These are phyloP conservation scores for Tyrophagus putrescentiae DNA, from an alignment of 1,140 invertebrate species.

Conservation along the genomic window DNA sequence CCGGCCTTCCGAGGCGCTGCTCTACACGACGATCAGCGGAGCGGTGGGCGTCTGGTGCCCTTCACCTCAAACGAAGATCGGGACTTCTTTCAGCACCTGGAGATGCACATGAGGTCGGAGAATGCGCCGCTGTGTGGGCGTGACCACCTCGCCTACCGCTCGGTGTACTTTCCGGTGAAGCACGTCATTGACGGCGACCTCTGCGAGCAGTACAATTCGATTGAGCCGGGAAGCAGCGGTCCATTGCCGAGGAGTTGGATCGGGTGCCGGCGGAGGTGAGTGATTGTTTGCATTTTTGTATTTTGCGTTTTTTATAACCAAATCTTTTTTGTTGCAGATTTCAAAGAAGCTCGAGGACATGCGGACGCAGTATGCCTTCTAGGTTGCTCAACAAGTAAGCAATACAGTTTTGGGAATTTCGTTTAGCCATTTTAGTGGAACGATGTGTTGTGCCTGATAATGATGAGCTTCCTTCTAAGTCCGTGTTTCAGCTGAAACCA, in stretches of 20 bases:
- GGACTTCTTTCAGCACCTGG: constrained; percentile 97
- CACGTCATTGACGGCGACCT: constrained; percentile 97
- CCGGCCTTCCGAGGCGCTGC: constrained; percentile 88
- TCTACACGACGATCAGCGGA: constrained; percentile 90
- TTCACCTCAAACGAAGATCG: constrained; percentile 97
- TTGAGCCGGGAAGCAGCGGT: constrained; percentile 85
- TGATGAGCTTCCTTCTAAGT: not conserved
- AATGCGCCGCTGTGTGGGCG: constrained; percentile 88
- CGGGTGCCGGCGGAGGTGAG: constrained; percentile 78
- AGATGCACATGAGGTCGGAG: constrained; percentile 98
- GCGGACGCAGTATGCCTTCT: constrained; percentile 40
- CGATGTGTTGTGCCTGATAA: not conserved
- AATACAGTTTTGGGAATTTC: not conserved
- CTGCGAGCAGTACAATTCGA: constrained; percentile 95
- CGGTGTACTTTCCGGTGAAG: constrained; percentile 95
- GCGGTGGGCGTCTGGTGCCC: constrained; percentile 89
- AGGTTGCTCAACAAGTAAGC: too few relatives aligned
- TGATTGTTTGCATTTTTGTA: constrained; percentile 15
- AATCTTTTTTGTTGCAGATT: constrained; percentile 21
- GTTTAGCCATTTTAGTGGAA: not conserved
- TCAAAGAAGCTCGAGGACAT: constrained; percentile 41
- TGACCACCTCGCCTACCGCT: constrained; percentile 91
- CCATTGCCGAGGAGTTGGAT: constrained; percentile 83
- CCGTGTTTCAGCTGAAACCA: constrained; percentile 13
- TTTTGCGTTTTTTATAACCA: not conserved